These are phyloP conservation scores for Bombus superbus DNA, from an alignment of 1,140 invertebrate species.

Conservation along the genomic window DNA sequence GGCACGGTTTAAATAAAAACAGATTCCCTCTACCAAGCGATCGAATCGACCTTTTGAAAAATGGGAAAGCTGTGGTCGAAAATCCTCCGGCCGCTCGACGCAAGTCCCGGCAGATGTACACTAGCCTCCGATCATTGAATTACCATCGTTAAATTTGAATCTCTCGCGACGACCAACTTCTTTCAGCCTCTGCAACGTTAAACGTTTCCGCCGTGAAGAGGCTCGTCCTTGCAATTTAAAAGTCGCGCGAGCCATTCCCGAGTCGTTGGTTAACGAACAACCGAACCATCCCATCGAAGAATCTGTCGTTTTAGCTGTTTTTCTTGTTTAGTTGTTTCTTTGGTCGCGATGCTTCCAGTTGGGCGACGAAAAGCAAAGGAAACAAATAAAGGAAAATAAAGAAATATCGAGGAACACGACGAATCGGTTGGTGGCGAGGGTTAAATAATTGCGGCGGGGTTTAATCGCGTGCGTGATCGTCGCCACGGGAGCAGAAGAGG, in stretches of 20 bases:
- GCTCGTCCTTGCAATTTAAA: neutral
- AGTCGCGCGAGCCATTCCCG: neutral
- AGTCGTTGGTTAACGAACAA: neutral
- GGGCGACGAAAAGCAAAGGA: neutral
- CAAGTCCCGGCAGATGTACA: too few species aligned
- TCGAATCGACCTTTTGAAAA: too few species aligned
- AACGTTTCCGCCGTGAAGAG: neutral
- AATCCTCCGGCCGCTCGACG: too few species aligned
- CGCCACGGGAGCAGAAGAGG: constrained; percentile 22
- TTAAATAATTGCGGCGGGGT: constrained; percentile 11
- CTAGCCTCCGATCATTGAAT: too few species aligned
- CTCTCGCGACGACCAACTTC: too few species aligned
- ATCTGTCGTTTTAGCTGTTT: neutral
- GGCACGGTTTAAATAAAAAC: too few species aligned
- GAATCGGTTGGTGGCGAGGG: neutral
- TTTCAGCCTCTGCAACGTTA: neutral
- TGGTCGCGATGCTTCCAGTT: neutral
- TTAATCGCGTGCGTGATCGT: constrained; percentile 26
- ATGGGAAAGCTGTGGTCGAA: too few species aligned
- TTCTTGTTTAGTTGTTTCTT: too few species aligned
- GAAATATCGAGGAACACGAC: constrained; percentile 1
- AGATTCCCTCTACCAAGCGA: too few species aligned
- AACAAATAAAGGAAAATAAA: accelerated
- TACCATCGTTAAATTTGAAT: too few species aligned
- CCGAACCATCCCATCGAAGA: neutral